phyloP scores from a whole-genome alignment of 1,140 invertebrate genomes.

The Drosophila lacteicornis region DNA sequence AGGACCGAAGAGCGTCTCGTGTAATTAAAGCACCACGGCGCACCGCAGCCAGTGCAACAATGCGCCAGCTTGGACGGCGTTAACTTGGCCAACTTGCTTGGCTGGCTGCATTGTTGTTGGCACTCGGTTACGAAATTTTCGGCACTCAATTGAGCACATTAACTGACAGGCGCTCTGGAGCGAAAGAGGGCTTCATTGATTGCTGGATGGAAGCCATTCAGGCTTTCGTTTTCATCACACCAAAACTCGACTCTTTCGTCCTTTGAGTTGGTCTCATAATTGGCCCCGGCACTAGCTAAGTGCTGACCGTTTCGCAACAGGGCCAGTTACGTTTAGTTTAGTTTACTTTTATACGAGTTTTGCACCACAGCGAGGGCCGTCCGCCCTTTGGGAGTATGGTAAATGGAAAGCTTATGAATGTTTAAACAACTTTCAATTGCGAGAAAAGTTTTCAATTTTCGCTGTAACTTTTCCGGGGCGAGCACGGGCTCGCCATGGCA shows the following conservation, averaged over 20 bases:
- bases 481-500: constrained; percentile 17
- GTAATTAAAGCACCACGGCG: constrained; percentile 41
- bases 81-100: constrained; percentile 30
- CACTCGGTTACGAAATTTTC: constrained; percentile 30
- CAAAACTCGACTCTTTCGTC: not conserved
- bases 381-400: constrained; percentile 8
- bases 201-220: constrained; percentile 4
- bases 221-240: not conserved
- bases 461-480: constrained; percentile 27
- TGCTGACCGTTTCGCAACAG: constrained; percentile 24
- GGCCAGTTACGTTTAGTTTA: constrained; percentile 37
- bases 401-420: constrained; percentile 53
- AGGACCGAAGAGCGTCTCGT: constrained; percentile 34
- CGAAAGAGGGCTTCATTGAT: constrained; percentile 19
- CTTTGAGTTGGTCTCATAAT: constrained; percentile 29
- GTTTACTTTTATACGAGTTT: constrained; percentile 40
- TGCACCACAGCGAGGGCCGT: constrained; percentile 3
- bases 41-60: constrained; percentile 45
- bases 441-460: constrained; percentile 54
- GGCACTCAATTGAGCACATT: constrained; percentile 52
- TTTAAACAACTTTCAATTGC: constrained; percentile 55
- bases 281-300: constrained; percentile 22
- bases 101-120: constrained; percentile 1
- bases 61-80: constrained; percentile 8
- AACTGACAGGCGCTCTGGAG: constrained; percentile 17